Evolutionary conservation across 2,888 invertebrate species (phyloP).

Genomic region (Cephus runcator): DNA sequence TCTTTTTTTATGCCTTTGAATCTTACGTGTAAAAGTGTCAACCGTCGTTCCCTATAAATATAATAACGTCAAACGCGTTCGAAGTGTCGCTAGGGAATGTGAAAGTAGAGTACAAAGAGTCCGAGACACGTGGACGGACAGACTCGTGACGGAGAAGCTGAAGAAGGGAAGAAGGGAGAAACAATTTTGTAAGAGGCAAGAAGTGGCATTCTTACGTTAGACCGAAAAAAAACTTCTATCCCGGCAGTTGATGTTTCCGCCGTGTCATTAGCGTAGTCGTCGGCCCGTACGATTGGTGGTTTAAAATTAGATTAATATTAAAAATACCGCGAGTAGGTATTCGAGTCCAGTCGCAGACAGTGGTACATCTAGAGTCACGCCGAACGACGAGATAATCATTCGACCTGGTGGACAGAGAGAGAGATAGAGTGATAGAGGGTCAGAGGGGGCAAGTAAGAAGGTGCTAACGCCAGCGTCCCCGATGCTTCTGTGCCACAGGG

Average conservation of each 20-base stretch:
- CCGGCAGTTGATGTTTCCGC: conserved; percentile 3
- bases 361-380: background rate
- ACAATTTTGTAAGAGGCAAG: background rate
- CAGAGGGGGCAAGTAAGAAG: conserved; percentile 7
- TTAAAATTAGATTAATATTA: conserved; percentile 29
- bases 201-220: background rate
- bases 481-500: conserved; percentile 22
- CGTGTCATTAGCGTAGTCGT: conserved; percentile 19
- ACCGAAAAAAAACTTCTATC: background rate
- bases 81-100: background rate
- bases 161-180: background rate
- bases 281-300: conserved; percentile 11
- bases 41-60: background rate
- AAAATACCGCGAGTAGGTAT: conserved; percentile 24
- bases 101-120: background rate
- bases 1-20: background rate
- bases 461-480: conserved; percentile 11
- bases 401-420: background rate
- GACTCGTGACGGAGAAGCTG: background rate
- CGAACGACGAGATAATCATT: background rate
- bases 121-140: background rate
- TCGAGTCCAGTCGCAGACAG: background rate
- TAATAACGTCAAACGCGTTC: background rate
- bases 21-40: background rate
- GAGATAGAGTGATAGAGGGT: too few species aligned